These are phyloP conservation scores for Lutraria lutraria DNA, from an alignment of 2,888 invertebrate genomes.

Conservation along the genomic window DNA sequence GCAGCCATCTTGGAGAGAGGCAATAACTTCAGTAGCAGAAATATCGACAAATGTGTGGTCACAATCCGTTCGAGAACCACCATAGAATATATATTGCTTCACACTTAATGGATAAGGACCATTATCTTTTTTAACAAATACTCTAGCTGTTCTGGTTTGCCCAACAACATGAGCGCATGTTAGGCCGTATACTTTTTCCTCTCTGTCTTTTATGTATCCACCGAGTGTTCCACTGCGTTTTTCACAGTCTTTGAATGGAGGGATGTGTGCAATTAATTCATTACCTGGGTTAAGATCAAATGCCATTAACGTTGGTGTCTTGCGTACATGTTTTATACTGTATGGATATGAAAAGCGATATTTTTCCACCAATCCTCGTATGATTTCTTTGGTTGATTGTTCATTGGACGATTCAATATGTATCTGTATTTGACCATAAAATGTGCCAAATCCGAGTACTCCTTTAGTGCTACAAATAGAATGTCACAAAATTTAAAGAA, in stretches of 20 bases:
- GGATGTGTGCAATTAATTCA: neutral
- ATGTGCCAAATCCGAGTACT: conserved; percentile 16
- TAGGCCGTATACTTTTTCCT: conserved; percentile 12
- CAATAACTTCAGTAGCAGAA: conserved; percentile 14
- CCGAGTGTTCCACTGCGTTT: conserved; percentile 3
- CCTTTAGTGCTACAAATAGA: neutral
- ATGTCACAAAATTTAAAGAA: neutral
- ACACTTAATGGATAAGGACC: neutral
- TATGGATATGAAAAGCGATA: neutral
- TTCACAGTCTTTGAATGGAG: neutral
- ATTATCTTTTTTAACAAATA: neutral
- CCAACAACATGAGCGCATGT: conserved; percentile 31
- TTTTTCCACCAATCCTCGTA: neutral
- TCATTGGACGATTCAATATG: neutral
- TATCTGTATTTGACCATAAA: conserved; percentile 22
- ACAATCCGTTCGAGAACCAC: neutral
- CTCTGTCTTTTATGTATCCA: neutral
- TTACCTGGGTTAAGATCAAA: conserved; percentile 25
- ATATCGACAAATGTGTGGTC: neutral
- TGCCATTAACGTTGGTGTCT: neutral
- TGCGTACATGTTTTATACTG: neutral
- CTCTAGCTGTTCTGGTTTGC: neutral
- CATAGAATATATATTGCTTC: neutral
- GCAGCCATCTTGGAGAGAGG: neutral
- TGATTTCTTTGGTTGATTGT: neutral